Conservation (phyloP, 2,797 vertebrate species). For the Coreius guichenoti region DNA sequence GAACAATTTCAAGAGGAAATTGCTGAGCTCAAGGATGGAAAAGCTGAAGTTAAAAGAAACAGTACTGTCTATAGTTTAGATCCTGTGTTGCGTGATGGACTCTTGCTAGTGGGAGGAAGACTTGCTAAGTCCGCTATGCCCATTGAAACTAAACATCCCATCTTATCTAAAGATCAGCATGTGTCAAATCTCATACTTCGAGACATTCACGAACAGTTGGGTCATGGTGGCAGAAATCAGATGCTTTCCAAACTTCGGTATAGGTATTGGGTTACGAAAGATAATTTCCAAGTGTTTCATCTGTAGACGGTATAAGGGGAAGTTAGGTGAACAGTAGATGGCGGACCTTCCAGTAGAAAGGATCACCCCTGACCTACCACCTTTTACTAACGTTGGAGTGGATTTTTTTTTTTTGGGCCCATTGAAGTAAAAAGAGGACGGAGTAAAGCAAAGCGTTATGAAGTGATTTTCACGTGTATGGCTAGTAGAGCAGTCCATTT, state of each 20-base stretch:
- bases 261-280: too few relatives aligned
- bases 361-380: not conserved
- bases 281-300: too few relatives aligned
- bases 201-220: not conserved
- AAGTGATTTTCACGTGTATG: not conserved
- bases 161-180: not conserved
- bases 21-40: not conserved
- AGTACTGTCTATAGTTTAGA: not conserved
- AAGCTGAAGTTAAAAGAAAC: not conserved
- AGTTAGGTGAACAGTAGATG: not conserved
- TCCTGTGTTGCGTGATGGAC: too few relatives aligned
- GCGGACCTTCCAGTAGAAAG: not conserved
- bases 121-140: not conserved
- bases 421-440: not conserved
- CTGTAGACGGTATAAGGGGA: too few relatives aligned
- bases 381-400: not conserved
- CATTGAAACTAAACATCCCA: not conserved
- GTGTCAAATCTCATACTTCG: not conserved
- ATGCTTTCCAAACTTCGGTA: not conserved
- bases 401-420: not conserved
- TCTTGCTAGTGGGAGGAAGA: too few relatives aligned
- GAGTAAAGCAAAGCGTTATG: not conserved
- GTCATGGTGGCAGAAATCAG: not conserved
- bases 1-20: constrained; percentile 15
- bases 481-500: not conserved